Evolutionary conservation across 2,797 vertebrate species (phyloP).

Genomic region (Tachyglossus aculeatus): DNA sequence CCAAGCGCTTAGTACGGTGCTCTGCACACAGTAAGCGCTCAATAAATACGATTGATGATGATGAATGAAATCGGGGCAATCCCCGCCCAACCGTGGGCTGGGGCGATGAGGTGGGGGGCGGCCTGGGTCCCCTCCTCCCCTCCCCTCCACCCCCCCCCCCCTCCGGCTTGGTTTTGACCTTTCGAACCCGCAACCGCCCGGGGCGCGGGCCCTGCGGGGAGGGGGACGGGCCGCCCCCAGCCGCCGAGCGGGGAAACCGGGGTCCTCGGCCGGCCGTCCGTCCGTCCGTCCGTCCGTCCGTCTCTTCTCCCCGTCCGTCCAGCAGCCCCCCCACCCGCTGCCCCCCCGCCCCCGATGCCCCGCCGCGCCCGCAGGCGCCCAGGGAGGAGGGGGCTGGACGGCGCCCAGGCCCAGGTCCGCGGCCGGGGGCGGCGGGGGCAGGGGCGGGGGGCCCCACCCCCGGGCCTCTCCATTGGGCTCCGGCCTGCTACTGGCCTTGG

Average conservation of each 20-base stretch:
- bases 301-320: background rate
- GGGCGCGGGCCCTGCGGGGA: background rate
- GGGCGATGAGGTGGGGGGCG: background rate
- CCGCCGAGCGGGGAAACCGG: no score
- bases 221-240: background rate
- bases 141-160: background rate
- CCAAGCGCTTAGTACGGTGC: no score
- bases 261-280: no score
- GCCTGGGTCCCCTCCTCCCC: background rate
- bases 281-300: no score
- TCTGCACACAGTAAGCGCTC: no score
- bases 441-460: no score
- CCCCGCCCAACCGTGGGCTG: background rate
- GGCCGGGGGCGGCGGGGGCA: no score
- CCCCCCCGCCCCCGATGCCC: background rate
- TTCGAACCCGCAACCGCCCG: conserved; percentile 36
- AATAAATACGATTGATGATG: no score
- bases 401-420: conserved; percentile 8
- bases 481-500: no score
- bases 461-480: no score
- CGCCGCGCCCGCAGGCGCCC: background rate
- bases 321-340: no score
- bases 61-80: no score
- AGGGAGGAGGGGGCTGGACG: background rate
- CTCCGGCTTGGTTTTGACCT: background rate